Base-by-base conservation (phyloP, 2,113 vertebrate species). In the Speoplatyrhinus poulsoni region DNA sequence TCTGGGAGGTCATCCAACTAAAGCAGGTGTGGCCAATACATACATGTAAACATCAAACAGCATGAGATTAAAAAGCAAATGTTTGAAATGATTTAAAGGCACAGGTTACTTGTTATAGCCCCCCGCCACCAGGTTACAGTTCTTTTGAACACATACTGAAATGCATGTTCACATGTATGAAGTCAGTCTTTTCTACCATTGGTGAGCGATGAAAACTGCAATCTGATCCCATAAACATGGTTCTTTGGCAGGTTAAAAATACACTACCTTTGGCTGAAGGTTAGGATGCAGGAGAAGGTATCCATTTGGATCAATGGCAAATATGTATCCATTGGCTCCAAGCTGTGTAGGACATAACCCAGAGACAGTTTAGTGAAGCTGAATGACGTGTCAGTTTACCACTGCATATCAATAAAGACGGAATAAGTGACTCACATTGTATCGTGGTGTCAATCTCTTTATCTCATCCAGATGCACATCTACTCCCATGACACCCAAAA, bases 211-310 rank as follows among this genome's bases (percentile, higher is more conserved):
- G 7, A 41, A 41, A 41, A 8, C 36, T 41, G 3, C 36, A 41
- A 6, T 5, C 7, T 6, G 36, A 41, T 41, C 36, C 36, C 36
- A 41, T 41, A 41, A 41, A 41, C 36, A 41, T 41, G 0, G 41
- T 61, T 46, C 12, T 60, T 61, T 47, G n/a, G 8, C 8, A 17
- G 60, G 12, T 50, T 3, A 32, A 61, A 62, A 63, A 57, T 16
- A 33, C 46, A 50, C 82, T 62, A 98, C 97, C 94, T 95, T 96
- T 70, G 95, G 94, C 89, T 87, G 95, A 67, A 99, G 95, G 92
- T 99, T 99, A 72, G 98, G 98, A 82, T 99, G 98, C 72, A 99
- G 93, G 15, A 99, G 92, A 72, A 99, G 95, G 86, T 99, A 99
- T 72, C 98, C 98, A 75, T 99, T 99, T 82, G 96, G 96, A 87